Conservation (phyloP, 2,888 invertebrate genomes). For the Gerris lacustris region DNA sequence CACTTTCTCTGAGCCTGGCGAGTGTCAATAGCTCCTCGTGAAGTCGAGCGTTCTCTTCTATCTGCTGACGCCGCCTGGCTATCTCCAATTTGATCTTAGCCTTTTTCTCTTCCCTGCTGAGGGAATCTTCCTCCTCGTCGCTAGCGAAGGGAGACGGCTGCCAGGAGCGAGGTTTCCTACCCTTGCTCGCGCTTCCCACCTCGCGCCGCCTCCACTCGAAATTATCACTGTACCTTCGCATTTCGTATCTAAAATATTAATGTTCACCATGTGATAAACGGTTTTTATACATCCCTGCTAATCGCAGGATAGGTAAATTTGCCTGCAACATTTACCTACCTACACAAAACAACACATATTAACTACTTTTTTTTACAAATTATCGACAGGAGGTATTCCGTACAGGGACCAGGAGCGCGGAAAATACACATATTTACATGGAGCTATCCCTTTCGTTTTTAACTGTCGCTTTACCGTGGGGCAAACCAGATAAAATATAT, state of each 20-base stretch:
- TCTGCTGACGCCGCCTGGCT: slow-evolving; percentile 45
- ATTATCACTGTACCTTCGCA: slow-evolving; percentile 34
- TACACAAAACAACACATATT: no score
- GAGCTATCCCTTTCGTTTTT: no score
- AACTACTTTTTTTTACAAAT: no score
- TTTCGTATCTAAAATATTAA: slow-evolving; percentile 30
- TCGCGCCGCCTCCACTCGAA: slow-evolving; percentile 32
- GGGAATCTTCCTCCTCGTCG: slow-evolving; percentile 41
- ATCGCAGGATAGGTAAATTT: no score
- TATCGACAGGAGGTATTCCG: no score
- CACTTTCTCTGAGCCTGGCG: slow-evolving; percentile 37
- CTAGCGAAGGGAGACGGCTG: slow-evolving; percentile 42
- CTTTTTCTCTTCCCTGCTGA: slow-evolving; percentile 46
- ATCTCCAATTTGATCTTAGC: slow-evolving; percentile 49
- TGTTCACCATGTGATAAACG: neutral
- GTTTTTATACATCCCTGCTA: no score
- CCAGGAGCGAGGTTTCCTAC: slow-evolving; percentile 40
- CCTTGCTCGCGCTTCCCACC: slow-evolving; percentile 29
- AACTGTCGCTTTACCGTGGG: no score
- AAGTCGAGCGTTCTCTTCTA: slow-evolving; percentile 45
- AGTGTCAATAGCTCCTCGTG: slow-evolving; percentile 41
- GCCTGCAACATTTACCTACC: no score
- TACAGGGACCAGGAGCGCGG: no score
- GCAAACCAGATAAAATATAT: neutral
- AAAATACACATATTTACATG: no score